Percentiles rank a stretch among this genome's conserved stretches.
These are phyloP conservation scores for Saturnia pavonia DNA, from an alignment of 2,888 invertebrate genomes.

Conservation along the genomic window DNA sequence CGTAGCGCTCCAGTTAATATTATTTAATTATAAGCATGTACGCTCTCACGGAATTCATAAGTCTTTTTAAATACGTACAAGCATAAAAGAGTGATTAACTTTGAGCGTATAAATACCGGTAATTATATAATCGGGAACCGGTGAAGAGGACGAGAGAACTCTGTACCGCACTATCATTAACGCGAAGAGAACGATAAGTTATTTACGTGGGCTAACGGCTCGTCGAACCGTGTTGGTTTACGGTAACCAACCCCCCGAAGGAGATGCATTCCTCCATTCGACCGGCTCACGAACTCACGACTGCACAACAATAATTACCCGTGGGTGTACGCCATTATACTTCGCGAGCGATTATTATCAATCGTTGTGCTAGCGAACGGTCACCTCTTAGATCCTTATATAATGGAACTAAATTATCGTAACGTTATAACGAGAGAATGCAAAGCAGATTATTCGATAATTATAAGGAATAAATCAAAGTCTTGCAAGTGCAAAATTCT, in stretches of 20 bases:
- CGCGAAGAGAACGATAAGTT: slow-evolving; percentile 77
- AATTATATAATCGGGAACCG: slow-evolving; percentile 76
- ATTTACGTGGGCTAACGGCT: slow-evolving; percentile 64
- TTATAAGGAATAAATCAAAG: slow-evolving; percentile 79
- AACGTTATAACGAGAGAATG: slow-evolving; percentile 80
- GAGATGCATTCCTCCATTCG: slow-evolving; percentile 80
- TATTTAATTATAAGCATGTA: neutral
- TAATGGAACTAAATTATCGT: slow-evolving; percentile 80
- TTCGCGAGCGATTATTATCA: slow-evolving; percentile 82
- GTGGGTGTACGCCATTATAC: slow-evolving; percentile 82
- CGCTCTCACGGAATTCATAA: neutral
- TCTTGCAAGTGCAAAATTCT: slow-evolving; percentile 56
- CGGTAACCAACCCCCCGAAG: slow-evolving; percentile 79
- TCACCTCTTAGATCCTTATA: slow-evolving; percentile 77
- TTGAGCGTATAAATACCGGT: slow-evolving; percentile 73
- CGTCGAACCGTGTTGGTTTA: slow-evolving; percentile 73
- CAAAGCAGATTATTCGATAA: slow-evolving; percentile 81
- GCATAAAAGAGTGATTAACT: slow-evolving; percentile 65
- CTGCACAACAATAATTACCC: slow-evolving; percentile 82
- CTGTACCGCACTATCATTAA: slow-evolving; percentile 77
- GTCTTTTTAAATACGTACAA: neutral
- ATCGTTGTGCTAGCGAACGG: slow-evolving; percentile 77
- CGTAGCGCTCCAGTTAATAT: neutral
- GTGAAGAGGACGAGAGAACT: slow-evolving; percentile 69
- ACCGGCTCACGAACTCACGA: slow-evolving; percentile 81